Evolutionary conservation across 2,888 invertebrate species (phyloP).

Genomic region (Polymixis lichenea): DNA sequence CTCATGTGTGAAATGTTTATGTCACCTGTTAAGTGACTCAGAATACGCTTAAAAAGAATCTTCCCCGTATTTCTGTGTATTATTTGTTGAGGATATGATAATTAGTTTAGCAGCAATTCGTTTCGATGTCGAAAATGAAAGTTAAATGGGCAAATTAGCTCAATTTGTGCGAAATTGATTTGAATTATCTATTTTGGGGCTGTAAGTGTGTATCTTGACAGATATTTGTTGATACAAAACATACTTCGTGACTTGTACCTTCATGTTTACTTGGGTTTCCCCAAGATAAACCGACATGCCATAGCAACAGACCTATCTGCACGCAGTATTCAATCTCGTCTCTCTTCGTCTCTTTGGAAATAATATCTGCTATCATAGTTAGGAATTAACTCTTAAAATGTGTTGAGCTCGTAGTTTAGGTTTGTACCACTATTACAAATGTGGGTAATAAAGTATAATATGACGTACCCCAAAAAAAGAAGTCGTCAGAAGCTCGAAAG

Average conservation of each 20-base stretch:
- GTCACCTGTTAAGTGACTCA: constrained; percentile 51
- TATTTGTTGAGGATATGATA: constrained; percentile 43
- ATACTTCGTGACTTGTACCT: constrained; percentile 15
- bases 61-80: constrained; percentile 26
- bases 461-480: no score
- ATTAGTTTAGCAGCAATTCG: constrained; percentile 41
- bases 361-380: not conserved
- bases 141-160: constrained; percentile 38
- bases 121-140: constrained; percentile 47
- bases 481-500: no score
- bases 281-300: not conserved
- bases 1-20: constrained; percentile 51
- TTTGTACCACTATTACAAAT: not conserved
- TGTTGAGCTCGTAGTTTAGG: not conserved
- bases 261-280: constrained; percentile 17
- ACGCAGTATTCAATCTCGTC: not conserved
- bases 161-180: constrained; percentile 41
- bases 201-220: not conserved
- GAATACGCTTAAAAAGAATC: constrained; percentile 20
- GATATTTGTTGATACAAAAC: constrained; percentile 10
- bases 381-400: no score
- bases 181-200: constrained; percentile 19
- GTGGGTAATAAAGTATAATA: no score
- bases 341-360: not conserved
- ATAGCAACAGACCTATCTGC: constrained; percentile 21